Base-by-base conservation (phyloP, 2,888 invertebrate species). In the Caenorhabditis auriculariae region DNA sequence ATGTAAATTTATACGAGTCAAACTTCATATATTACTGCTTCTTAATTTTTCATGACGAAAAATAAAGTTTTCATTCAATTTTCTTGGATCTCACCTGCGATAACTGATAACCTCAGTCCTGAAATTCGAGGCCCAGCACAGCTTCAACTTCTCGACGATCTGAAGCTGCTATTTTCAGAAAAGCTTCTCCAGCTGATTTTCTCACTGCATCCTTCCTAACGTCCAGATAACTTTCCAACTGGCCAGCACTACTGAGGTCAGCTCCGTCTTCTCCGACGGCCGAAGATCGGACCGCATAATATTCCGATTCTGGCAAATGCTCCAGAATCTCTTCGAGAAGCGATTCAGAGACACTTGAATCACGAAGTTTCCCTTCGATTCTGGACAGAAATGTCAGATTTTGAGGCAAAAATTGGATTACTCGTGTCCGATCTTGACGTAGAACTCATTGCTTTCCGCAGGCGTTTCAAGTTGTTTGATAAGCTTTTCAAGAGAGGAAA, bases 61-160 rank as follows among this genome's bases (percentile, higher is more conserved):
- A 27, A 44, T 9, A 19, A 6, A 17, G 19, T 41, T 41, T 7
- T 41, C 17, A 12, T 41, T 21, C 24, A 32, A 43, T 23, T 28
- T 12, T 17, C 21, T 35, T 49, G 37, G 57, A 63, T 12, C 74
- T 66, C 76, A 89, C 89, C 88, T 87, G 76, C 90, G 85, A 80
- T 92, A 91, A 69, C 88, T 86, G 0, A 90, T 88, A 71, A 91
- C 90, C 67, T 88, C 88, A 75, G 86, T 88, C 0, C 89, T 86
- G 78, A 88, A 91, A 67, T 90, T 87, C 0, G 91, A 91, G 0
- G 88, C 89, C 91, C 91, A 92, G 81, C 91, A 91, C 54, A 86
- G 85, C 44, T 86, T 83, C 1, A 91, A 84, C 5, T 87, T 88
- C 28, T 83, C 75, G 7, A 76, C 48, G 17, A 78, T 63, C 72